These are phyloP conservation scores for Molossus alvarezi DNA, from an alignment of 2,797 vertebrate genomes.

Conservation along the genomic window DNA sequence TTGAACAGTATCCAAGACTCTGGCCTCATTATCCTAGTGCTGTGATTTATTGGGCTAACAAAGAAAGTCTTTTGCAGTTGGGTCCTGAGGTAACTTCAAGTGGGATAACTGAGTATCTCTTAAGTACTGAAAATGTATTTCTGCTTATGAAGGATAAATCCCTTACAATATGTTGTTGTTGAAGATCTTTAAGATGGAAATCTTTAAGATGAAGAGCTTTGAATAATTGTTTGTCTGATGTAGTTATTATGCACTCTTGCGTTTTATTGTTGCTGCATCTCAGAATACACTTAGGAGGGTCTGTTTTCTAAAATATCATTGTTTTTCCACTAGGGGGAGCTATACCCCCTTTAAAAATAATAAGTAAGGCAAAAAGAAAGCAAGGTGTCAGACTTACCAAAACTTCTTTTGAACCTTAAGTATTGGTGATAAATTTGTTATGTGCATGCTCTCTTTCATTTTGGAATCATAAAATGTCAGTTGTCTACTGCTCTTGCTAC, in stretches of 20 bases:
- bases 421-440: neutral
- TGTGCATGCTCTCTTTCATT: neutral
- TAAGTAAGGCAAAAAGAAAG: neutral
- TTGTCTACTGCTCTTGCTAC: neutral
- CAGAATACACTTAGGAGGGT: neutral
- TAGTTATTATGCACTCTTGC: neutral
- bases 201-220: neutral
- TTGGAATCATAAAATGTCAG: neutral
- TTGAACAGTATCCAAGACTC: neutral
- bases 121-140: constrained; percentile 31
- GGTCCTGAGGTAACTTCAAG: neutral
- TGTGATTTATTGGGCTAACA: neutral
- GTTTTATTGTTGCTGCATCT: constrained; percentile 31
- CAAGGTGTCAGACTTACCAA: neutral
- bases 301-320: constrained; percentile 32
- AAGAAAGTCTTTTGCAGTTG: neutral
- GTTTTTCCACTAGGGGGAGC: constrained; percentile 57
- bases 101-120: neutral
- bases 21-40: neutral
- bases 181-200: neutral
- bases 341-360: neutral
- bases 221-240: neutral
- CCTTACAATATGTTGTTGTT: neutral
- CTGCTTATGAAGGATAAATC: neutral
- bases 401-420: neutral